A percentile compares a stretch with the other conserved stretches of the same genome.
Conservation (phyloP, 2,113 vertebrate genomes). For the Theristicus caerulescens region DNA sequence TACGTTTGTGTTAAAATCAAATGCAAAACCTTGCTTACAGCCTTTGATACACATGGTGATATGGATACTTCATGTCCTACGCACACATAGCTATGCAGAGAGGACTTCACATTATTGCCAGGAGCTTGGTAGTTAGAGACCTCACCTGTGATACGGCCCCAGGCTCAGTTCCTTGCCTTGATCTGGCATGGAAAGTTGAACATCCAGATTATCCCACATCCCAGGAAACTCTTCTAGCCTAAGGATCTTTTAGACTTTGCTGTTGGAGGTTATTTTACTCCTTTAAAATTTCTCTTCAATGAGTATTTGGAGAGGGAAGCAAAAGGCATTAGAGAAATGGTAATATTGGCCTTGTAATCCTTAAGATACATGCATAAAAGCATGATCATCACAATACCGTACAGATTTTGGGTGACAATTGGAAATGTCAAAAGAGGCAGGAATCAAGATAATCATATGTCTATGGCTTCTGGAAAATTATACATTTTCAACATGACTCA, state of each 20-base stretch:
- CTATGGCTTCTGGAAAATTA: background rate
- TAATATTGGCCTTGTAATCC: background rate
- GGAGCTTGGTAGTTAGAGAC: background rate
- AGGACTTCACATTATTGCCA: background rate
- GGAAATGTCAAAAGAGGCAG: background rate
- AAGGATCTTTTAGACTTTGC: background rate
- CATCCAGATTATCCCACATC: background rate
- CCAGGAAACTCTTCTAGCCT: background rate
- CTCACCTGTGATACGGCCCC: background rate
- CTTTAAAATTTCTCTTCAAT: background rate
- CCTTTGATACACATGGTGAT: background rate
- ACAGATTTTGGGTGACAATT: background rate
- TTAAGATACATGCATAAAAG: background rate
- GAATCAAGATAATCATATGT: background rate
- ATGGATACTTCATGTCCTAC: background rate
- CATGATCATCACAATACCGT: background rate
- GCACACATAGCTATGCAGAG: fast-evolving
- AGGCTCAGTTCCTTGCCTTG: background rate
- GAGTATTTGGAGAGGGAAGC: background rate
- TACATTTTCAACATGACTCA: background rate
- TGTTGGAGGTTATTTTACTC: background rate
- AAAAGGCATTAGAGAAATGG: background rate
- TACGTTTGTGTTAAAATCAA: background rate
- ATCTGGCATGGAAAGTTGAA: background rate
- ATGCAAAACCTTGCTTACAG: background rate